These are phyloP conservation scores for Porites evermanni DNA, from an alignment of 92 coral and sea anemone species.

Conservation along the genomic window DNA sequence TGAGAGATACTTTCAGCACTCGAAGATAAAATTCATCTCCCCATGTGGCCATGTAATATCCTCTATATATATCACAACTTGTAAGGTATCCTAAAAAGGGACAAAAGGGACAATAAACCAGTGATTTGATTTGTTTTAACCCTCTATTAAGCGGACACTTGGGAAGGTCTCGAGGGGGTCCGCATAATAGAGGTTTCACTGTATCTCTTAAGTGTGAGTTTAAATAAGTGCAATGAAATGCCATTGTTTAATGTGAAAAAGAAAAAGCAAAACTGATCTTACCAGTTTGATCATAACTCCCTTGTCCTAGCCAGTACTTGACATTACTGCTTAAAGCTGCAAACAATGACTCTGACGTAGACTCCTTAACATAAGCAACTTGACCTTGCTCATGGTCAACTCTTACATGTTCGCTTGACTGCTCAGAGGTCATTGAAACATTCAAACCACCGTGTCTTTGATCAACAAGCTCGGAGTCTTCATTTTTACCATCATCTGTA, in stretches of 20 bases:
- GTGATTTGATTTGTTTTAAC: no score
- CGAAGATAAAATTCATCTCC: no score
- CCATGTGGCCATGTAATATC: no score
- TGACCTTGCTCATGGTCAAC: conserved; percentile 1
- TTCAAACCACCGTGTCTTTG: not conserved
- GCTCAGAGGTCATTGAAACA: not conserved
- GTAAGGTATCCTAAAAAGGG: no score
- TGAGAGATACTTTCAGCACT: no score
- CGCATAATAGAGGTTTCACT: no score
- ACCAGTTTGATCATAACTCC: conserved; percentile 42
- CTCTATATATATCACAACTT: no score
- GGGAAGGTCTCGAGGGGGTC: no score
- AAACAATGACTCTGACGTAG: conserved; percentile 24
- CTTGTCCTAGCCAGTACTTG: conserved; percentile 87
- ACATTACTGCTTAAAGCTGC: conserved; percentile 82
- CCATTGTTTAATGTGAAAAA: not conserved
- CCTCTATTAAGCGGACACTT: no score
- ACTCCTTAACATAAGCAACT: not conserved
- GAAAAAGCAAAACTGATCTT: not conserved
- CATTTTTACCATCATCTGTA: conserved; percentile 12
- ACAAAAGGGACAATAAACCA: no score
- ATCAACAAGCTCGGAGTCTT: conserved; percentile 5
- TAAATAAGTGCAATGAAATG: no score
- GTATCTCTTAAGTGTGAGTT: no score
- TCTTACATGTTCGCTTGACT: not conserved